These are phyloP conservation scores for Phoenoteleia sp. DNA, from an alignment of 2,888 invertebrate genomes.

Conservation along the genomic window DNA sequence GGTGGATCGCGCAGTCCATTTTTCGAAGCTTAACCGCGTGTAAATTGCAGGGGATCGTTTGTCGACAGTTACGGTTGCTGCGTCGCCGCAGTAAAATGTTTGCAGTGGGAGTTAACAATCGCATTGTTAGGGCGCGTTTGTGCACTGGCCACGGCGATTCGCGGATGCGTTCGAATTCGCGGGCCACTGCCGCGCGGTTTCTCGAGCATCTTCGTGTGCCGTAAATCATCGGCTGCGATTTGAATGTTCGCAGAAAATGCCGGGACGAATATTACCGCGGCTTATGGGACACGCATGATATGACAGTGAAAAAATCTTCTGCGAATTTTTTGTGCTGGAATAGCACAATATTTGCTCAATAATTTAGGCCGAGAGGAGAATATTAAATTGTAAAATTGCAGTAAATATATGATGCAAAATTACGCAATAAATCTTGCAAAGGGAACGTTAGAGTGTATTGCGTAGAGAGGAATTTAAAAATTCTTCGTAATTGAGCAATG, in stretches of 20 bases:
- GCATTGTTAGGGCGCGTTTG: slow-evolving; percentile 60
- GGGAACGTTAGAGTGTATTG: no score
- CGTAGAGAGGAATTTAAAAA: no score
- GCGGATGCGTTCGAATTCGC: slow-evolving; percentile 54
- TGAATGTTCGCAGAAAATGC: slow-evolving; percentile 38
- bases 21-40: slow-evolving; percentile 69
- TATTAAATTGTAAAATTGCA: no score
- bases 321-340: no score
- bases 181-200: slow-evolving; percentile 31
- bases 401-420: no score
- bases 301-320: no score
- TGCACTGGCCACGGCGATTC: slow-evolving; percentile 24
- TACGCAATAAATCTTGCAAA: no score
- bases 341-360: no score
- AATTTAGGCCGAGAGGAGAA: no score
- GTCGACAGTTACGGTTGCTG: slow-evolving; percentile 71
- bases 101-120: slow-evolving; percentile 56
- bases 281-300: no score
- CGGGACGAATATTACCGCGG: slow-evolving; percentile 3
- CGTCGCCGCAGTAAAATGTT: slow-evolving; percentile 62
- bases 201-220: slow-evolving; percentile 28
- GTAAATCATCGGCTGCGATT: slow-evolving; percentile 56
- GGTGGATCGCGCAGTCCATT: slow-evolving; percentile 64
- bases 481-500: no score
- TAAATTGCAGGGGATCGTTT: slow-evolving; percentile 69